A percentile compares a stretch with the other conserved stretches of the same genome.
Conservation (phyloP, 2,797 vertebrate genomes). For the Gallinago nigripennis region DNA sequence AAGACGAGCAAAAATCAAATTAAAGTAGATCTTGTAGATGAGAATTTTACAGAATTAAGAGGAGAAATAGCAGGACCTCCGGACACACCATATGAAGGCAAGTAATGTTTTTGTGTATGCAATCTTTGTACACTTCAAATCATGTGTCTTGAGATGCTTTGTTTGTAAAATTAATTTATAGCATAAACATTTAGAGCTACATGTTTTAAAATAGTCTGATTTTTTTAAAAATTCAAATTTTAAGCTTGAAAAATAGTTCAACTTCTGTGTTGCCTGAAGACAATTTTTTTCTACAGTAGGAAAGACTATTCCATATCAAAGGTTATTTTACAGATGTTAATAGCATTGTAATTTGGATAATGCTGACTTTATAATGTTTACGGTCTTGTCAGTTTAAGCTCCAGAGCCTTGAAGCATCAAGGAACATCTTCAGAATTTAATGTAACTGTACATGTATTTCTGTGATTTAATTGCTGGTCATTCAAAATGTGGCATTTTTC, state of each 20-base stretch:
- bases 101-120: slow-evolving; percentile 74
- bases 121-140: slow-evolving; percentile 41
- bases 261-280: not conserved
- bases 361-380: not conserved
- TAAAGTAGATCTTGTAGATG: slow-evolving; percentile 99
- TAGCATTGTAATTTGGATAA: not conserved
- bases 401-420: not conserved
- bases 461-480: not conserved
- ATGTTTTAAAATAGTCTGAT: not conserved
- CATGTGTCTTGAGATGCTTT: slow-evolving; percentile 20
- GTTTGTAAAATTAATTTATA: not conserved
- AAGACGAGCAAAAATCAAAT: slow-evolving; percentile 99
- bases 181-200: not conserved
- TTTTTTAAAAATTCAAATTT: not conserved
- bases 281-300: not conserved
- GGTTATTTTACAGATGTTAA: not conserved
- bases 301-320: not conserved
- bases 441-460: not conserved
- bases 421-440: not conserved
- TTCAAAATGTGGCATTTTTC: not conserved
- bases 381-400: not conserved
- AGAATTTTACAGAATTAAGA: slow-evolving; percentile 99
- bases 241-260: not conserved
- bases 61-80: slow-evolving; percentile 99
- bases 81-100: slow-evolving; percentile 98